phyloP scores from a whole-genome alignment of 2,888 invertebrate species.

The Venustoraphidia nigricollis region DNA sequence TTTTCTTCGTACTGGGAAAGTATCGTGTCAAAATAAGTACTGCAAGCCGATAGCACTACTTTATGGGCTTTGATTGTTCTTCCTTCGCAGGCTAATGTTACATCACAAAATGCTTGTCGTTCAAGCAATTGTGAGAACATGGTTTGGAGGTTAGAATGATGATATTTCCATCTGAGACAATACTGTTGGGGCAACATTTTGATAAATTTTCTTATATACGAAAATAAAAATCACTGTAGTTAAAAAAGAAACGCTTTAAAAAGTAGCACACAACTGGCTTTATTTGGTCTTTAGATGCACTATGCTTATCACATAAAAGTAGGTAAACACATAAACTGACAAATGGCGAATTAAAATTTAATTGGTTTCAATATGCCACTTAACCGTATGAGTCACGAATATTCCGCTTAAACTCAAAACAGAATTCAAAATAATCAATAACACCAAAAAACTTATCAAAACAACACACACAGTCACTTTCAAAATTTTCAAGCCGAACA shows the following conservation, averaged over 20 bases:
- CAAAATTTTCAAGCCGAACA: conserved; percentile 1
- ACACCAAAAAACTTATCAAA: conserved; percentile 18
- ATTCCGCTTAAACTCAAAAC: conserved; percentile 16
- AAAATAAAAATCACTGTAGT: no score
- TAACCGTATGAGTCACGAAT: conserved; percentile 21
- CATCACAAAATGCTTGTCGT: conserved; percentile 78
- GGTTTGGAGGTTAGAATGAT: conserved; percentile 77
- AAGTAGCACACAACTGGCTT: not conserved
- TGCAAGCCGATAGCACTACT: conserved; percentile 83
- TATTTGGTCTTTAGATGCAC: not conserved
- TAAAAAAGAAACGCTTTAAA: not conserved
- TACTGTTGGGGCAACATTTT: conserved; percentile 77
- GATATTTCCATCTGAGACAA: conserved; percentile 85
- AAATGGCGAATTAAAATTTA: conserved; percentile 4
- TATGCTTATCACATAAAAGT: not conserved
- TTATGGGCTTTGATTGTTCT: conserved; percentile 63
- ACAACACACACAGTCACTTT: conserved; percentile 11
- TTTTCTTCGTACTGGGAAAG: conserved; percentile 68
- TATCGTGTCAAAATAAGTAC: conserved; percentile 78
- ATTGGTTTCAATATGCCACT: conserved; percentile 10
- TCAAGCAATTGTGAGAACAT: conserved; percentile 80
- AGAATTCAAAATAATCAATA: conserved; percentile 22
- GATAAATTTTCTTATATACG: not conserved
- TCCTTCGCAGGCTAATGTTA: conserved; percentile 78
- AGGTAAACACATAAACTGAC: not conserved